Percentiles rank a stretch among this genome's conserved stretches.
These are phyloP conservation scores for Gila robusta DNA, from an alignment of 2,797 vertebrate genomes.

Conservation along the genomic window DNA sequence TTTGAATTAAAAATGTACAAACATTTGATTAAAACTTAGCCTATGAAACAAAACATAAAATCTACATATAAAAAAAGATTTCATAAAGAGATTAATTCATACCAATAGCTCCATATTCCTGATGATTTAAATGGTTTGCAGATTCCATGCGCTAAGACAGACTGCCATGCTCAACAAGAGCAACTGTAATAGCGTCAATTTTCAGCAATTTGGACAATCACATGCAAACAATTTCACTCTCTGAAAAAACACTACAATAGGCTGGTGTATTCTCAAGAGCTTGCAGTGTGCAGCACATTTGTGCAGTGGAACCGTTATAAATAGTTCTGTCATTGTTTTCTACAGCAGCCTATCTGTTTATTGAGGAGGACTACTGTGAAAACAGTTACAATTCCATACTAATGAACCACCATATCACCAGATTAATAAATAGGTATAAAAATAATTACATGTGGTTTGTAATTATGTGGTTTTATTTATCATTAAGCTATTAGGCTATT, in stretches of 20 bases:
- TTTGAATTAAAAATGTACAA: neutral
- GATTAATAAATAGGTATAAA: neutral
- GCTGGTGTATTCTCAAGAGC: conserved; percentile 42
- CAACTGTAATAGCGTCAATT: conserved; percentile 19
- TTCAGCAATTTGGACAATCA: conserved; percentile 48
- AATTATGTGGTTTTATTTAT: neutral
- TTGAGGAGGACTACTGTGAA: neutral
- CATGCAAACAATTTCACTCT: conserved; percentile 55
- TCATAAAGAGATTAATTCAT: conserved; percentile 30
- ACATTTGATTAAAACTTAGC: neutral
- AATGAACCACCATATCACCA: neutral
- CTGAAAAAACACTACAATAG: conserved; percentile 44
- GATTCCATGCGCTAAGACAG: conserved; percentile 47
- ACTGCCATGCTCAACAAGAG: conserved; percentile 22
- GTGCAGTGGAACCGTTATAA: neutral
- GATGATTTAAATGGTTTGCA: conserved; percentile 42
- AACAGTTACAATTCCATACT: neutral
- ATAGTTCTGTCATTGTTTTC: conserved; percentile 22
- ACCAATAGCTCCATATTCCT: conserved; percentile 63
- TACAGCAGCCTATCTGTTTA: conserved; percentile 11
- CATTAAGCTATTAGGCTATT: neutral
- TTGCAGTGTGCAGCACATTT: conserved; percentile 24
- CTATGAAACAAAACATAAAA: neutral
- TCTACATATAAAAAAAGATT: neutral
- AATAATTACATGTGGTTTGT: neutral